A percentile compares a stretch with the other conserved stretches of the same genome.
Conservation (phyloP, 2,888 invertebrate species). For the Acanthacorydalis orientalis region DNA sequence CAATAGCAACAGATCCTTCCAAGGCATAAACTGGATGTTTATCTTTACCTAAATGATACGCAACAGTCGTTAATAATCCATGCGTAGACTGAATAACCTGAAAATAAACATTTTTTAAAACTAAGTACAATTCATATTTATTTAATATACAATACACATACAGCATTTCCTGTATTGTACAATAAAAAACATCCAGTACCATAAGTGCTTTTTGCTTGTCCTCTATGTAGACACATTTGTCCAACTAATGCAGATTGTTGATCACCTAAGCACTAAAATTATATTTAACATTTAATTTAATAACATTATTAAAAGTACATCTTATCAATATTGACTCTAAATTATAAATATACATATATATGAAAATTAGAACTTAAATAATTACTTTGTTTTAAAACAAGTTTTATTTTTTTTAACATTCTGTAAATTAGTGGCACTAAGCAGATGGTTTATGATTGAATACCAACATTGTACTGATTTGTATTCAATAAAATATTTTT, state of each 20-base stretch:
- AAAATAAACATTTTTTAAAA: conserved; percentile 12
- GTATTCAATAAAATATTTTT: too few relatives aligned
- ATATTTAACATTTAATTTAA: conserved; percentile 3
- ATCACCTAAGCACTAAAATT: conserved; percentile 71
- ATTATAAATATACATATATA: too few relatives aligned
- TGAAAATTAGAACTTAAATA: too few relatives aligned
- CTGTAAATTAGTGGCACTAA: too few relatives aligned
- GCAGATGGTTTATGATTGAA: too few relatives aligned
- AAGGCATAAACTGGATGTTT: conserved; percentile 67
- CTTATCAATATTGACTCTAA: not conserved
- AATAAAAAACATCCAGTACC: conserved; percentile 92
- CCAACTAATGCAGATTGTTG: conserved; percentile 91
- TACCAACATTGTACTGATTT: too few relatives aligned
- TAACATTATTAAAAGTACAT: not conserved
- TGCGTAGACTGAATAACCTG: conserved; percentile 70
- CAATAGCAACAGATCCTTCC: conserved; percentile 80
- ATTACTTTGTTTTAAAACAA: too few relatives aligned
- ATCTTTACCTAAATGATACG: conserved; percentile 69
- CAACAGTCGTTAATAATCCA: conserved; percentile 82
- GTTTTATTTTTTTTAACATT: too few relatives aligned
- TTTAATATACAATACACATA: conserved; percentile 17
- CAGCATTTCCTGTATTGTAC: conserved; percentile 73
- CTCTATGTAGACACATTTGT: conserved; percentile 73
- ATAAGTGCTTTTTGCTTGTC: conserved; percentile 87
- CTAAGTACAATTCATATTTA: not conserved